Evolutionary conservation across 1,140 invertebrate species (phyloP), one percentile per base, ranked within the genome.

Genomic region (Metaphire vulgaris): DNA sequence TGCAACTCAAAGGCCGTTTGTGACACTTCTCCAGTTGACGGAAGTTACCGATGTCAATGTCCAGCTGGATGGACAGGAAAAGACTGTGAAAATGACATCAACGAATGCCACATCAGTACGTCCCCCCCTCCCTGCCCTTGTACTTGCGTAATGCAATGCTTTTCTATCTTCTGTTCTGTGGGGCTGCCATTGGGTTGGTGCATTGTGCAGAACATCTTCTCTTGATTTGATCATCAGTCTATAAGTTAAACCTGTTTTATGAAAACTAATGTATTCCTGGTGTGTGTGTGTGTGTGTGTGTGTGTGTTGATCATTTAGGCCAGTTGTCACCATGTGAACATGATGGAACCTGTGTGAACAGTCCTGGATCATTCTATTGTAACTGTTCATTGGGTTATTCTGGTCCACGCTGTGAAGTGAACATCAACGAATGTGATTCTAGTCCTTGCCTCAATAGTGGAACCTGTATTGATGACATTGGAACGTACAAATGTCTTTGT

Each of bases 21-120:
- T 82, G 93, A 97, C 84, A 98, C 96, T 0, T 96, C 93, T 79
- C 95, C 95, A 15, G 95, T 97, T 79, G 94, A 96, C 82, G 94
- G 96, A 0, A 93, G 91, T 81, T 87, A 92, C 79, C 91, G 94
- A 15, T 98, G 96, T 84, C 93, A 92, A 14, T 98, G 96, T 83
- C 92, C 93, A 91, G 95, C 83, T 56, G 85, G 84, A n/a, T 85
- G 80, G 80, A 75, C 74, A 0, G 84, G 84, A 6, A 65, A 65
- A 1, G 91, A 92, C 77, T 99, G 96, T 82, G 94, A 93, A 0
- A 91, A 94, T 81, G 96, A 98, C 83, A 93, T 98, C 77, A 90
- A 98, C 83, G 96, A 98, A 87, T 99, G 96, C 85, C 90, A 92
- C 86, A 93, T 95, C 90, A 93, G 94, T 94, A 88, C 86, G 83